Evolutionary conservation across 2,888 invertebrate species (phyloP), one percentile per base, ranked within the genome.

Genomic region (Aporophyla nigra): DNA sequence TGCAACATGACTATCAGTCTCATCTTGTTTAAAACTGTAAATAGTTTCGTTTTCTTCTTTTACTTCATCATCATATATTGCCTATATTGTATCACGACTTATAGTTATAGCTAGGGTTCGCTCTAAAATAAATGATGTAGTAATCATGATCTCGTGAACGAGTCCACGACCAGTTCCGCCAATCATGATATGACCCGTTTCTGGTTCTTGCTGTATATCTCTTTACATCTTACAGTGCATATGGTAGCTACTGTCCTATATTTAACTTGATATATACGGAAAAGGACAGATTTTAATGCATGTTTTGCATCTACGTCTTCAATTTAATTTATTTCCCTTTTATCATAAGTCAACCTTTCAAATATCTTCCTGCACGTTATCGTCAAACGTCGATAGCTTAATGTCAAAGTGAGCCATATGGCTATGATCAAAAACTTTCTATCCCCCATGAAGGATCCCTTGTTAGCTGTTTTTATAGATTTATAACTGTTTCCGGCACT

Each of bases 401-500:
- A 81, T 81, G 85, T 83, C 82, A 82, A 82, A 74, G 66, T 51
- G 68, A 71, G 85, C 84, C 87, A 87, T 89, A 86, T 80, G 81
- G 82, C 65, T 76, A 59, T 78, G 71, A 82, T 86, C 83, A 82
- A 74, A 85, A 83, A 84, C 78, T 86, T 86, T 85, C 82, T 80
- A 84, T 80, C 71, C 73, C 76, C 71, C 80, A 86, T 89, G 87
- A 91, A 90, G 68, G 86, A 82, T 79, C 82, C 86, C 89, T 91
- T 91, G 91, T 90, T 85, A 84, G 72, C 75, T 89, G 90, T 93
- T 93, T 93, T 93, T 92, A 91, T 91, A 90, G 91, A 91, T 91
- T 90, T 88, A 88, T 88, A 87, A 88, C 89, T 87, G 92, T 93
- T 93, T 96, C 95, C 95, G 94, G 94, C 88, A 83, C 90, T 94